phyloP scores from a whole-genome alignment of 2,113 vertebrate species.

The Trichechus manatus region DNA sequence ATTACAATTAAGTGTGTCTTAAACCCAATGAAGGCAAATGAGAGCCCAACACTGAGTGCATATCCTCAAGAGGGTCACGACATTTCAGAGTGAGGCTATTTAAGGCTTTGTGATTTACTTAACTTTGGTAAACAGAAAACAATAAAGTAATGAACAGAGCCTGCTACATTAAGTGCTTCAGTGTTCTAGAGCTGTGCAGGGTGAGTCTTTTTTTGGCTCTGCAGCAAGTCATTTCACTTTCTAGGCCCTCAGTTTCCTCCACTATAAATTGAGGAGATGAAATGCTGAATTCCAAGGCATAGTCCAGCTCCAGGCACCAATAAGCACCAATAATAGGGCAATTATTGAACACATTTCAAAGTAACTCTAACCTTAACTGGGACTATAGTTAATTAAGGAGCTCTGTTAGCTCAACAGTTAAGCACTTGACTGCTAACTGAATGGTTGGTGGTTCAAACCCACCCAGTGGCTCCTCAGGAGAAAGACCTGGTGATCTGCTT shows the following conservation, averaged over 20 bases:
- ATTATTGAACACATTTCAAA: not conserved
- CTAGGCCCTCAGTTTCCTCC: not conserved
- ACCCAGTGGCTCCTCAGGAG: not conserved
- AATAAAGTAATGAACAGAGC: conserved; percentile 7
- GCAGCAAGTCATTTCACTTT: not conserved
- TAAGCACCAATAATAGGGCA: conserved; percentile 19
- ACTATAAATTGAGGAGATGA: not conserved
- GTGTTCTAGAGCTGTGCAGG: not conserved
- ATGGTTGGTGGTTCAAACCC: not conserved
- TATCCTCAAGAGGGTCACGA: not conserved
- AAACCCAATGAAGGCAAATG: conserved; percentile 54
- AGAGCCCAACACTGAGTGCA: not conserved
- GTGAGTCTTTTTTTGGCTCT: not conserved
- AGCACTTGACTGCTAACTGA: not conserved
- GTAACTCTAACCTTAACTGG: conserved; percentile 55
- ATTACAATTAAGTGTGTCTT: conserved; percentile 69
- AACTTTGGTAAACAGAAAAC: conserved; percentile 58
- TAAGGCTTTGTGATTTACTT: not conserved
- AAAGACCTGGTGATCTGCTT: not conserved
- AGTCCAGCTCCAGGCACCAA: not conserved
- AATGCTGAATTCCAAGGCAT: not conserved
- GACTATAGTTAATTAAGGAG: conserved; percentile 1
- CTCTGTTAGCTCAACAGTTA: not conserved
- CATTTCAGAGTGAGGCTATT: not conserved
- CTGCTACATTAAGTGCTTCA: not conserved